Conservation (phyloP, 35 echinoderm and acorn worm genomes). For the Amphiura filiformis region DNA sequence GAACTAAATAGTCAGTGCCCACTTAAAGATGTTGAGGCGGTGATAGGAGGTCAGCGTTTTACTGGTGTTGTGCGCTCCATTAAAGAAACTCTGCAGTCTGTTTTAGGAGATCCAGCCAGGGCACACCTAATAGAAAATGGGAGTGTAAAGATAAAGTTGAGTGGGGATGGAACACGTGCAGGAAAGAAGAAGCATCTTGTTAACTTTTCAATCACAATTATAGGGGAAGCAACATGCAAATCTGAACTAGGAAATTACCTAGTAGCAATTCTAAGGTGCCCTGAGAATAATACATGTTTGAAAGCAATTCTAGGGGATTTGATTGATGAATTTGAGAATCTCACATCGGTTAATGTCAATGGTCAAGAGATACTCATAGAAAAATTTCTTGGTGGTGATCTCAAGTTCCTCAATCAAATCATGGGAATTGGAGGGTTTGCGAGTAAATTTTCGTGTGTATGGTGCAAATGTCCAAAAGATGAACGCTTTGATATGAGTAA, state of each 20-base stretch:
- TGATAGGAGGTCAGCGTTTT: slow-evolving; percentile 4
- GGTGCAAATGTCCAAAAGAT: slow-evolving; percentile 62
- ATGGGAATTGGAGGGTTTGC: slow-evolving; percentile 52
- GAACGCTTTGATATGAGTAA: slow-evolving; percentile 41
- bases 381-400: slow-evolving; percentile 52
- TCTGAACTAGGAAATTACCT: slow-evolving; percentile 57
- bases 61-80: slow-evolving; percentile 45
- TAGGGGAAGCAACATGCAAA: slow-evolving; percentile 43
- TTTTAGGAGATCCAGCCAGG: slow-evolving; percentile 17
- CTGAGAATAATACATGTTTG: slow-evolving; percentile 53
- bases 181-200: slow-evolving; percentile 46
- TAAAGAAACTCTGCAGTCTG: slow-evolving; percentile 19
- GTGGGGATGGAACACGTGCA: slow-evolving; percentile 50
- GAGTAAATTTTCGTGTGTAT: slow-evolving; percentile 47
- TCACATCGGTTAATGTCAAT: slow-evolving; percentile 30
- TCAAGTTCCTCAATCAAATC: slow-evolving; percentile 52
- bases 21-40: slow-evolving; percentile 12
- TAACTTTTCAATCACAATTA: slow-evolving; percentile 46
- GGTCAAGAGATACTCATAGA: slow-evolving; percentile 32
- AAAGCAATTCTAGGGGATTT: slow-evolving; percentile 28
- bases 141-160: slow-evolving; percentile 38
- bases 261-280: slow-evolving; percentile 50
- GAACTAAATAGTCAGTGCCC: background rate
- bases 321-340: slow-evolving; percentile 57
- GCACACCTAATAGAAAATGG: slow-evolving; percentile 45